Evolutionary conservation across 2,888 invertebrate species (phyloP).

Genomic region (Cryptus armator): DNA sequence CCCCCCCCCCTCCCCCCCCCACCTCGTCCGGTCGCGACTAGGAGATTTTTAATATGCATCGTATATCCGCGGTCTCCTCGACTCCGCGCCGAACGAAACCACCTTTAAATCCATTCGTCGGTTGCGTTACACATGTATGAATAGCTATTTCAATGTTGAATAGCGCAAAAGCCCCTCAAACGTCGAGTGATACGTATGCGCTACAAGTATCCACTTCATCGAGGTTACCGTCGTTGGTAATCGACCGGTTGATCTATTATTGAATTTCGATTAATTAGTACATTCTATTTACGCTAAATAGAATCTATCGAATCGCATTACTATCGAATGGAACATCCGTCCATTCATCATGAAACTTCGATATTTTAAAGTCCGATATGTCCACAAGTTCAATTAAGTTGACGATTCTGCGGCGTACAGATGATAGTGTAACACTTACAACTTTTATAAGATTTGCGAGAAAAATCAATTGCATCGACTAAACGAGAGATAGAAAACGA

Average conservation of each 20-base stretch:
- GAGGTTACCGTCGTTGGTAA: not conserved
- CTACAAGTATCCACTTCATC: not conserved
- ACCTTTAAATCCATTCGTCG: slow-evolving; percentile 10
- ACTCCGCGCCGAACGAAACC: not conserved
- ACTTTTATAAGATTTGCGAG: not conserved
- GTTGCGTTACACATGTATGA: not conserved
- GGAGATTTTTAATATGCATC: slow-evolving; percentile 38
- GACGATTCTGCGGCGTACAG: not conserved
- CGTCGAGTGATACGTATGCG: not conserved
- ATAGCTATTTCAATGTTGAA: not conserved
- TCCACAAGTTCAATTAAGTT: not conserved
- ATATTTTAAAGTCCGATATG: not conserved
- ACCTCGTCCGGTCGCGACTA: not conserved
- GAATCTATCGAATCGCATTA: not conserved
- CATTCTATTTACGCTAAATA: not conserved
- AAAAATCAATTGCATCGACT: too few species aligned
- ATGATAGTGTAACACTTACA: not conserved
- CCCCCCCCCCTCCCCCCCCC: not conserved
- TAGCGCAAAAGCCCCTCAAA: not conserved
- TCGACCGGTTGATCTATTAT: not conserved
- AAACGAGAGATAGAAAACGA: not conserved
- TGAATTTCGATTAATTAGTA: not conserved
- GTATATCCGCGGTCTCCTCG: slow-evolving; percentile 3
- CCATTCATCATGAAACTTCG: not conserved
- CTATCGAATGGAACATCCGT: not conserved